These are phyloP conservation scores for Branchinecta lynchi DNA, from an alignment of 1,140 invertebrate genomes.

Conservation along the genomic window DNA sequence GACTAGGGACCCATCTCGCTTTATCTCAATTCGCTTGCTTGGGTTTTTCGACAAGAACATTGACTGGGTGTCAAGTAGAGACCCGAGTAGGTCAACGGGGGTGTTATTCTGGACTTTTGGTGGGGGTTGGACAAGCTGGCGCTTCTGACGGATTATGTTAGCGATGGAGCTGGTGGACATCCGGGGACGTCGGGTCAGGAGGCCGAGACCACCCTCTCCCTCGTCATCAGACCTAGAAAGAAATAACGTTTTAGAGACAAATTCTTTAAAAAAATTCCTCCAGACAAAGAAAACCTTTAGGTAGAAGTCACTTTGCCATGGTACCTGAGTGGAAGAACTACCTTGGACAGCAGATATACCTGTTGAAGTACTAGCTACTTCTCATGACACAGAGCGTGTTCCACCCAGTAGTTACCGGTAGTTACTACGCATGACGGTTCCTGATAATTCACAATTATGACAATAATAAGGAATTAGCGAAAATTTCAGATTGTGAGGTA, in stretches of 20 bases:
- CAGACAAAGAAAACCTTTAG: no score
- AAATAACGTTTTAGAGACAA: constrained; percentile 18
- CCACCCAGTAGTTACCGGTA: no score
- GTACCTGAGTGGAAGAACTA: no score
- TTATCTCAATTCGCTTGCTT: constrained; percentile 37
- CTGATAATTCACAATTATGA: no score
- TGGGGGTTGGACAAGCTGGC: not conserved
- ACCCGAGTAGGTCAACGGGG: constrained; percentile 44
- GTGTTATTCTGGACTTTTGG: not conserved
- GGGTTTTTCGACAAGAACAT: constrained; percentile 49
- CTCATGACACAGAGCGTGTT: no score
- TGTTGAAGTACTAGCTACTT: no score
- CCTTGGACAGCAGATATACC: no score
- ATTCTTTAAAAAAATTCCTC: no score
- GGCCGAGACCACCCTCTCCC: constrained; percentile 26
- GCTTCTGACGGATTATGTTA: not conserved
- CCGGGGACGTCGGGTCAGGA: constrained; percentile 21
- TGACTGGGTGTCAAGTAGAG: constrained; percentile 55
- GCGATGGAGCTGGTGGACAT: constrained; percentile 11
- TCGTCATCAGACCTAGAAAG: constrained; percentile 25
- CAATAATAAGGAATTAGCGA: no score
- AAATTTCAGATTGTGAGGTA: no score
- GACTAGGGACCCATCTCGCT: constrained; percentile 41
- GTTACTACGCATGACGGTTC: no score
- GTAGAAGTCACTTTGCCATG: no score